Evolutionary conservation across 2,888 invertebrate genomes (phyloP), one percentile per base, ranked within the genome.

Genomic region (Cheilosia variabilis): DNA sequence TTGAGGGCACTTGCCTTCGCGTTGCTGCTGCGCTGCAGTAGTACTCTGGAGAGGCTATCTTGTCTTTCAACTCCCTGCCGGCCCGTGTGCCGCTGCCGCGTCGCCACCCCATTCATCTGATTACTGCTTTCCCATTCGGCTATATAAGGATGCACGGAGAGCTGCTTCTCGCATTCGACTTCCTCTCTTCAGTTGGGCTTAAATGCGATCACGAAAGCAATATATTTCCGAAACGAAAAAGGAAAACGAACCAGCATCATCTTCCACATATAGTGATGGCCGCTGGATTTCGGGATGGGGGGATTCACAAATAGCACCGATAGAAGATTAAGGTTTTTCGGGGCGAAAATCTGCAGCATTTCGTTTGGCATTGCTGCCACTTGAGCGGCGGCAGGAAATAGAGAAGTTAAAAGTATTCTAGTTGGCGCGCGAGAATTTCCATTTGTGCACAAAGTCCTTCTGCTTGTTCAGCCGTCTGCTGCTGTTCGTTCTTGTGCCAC

Each of bases 131-230:
- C 73, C 75, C 66, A 86, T 66, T 71, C 37, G 71, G 57, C 65
- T 53, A 13, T 37, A 37, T 37, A 57, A 63, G 79, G 69, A 79
- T 84, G 69, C 73, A 73, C 52, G 15, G 22, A 52, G 58, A 75
- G 71, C 71, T 72, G 50, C 63, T 72, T 77, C 66, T 68, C 68
- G 52, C 24, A 66, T 63, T 80, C 83, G 63, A 78, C 80, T 84
- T 81, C 81, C 76, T 77, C 86, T 57, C 81, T 80, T 69, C 62
- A 81, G 71, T 57, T 17, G 80, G 57, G 72, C 55, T 87, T 81
- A 87, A 88, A 89, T 88, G 89, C 88, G 89, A 89, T 89, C 89
- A 89, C 88, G 88, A 88, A 89, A 88, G 89, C 88, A 89, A 89
- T 89, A 89, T 88, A 89, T 89, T 89, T 87, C 88, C 87, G 88